Percentiles rank a stretch among this genome's conserved stretches.
phyloP scores from a whole-genome alignment of 2,113 vertebrate species.

The Notiomystis cincta region DNA sequence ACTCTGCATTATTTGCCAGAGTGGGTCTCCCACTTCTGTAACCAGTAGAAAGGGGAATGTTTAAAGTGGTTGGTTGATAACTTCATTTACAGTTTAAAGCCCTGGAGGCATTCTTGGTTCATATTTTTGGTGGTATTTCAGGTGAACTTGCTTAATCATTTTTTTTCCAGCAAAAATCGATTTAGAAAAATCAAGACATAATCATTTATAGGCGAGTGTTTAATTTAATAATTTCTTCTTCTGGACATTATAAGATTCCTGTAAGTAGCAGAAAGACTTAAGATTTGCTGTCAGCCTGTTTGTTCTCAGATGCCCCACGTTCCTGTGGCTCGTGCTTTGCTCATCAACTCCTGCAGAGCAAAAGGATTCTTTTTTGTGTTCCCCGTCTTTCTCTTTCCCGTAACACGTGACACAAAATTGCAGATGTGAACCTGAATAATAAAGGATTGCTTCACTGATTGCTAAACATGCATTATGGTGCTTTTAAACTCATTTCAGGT shows the following conservation, averaged over 20 bases:
- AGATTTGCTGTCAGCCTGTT: neutral
- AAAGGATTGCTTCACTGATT: conserved; percentile 59
- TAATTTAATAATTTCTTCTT: neutral
- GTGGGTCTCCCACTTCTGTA: neutral
- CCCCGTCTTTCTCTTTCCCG: neutral
- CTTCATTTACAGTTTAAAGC: neutral
- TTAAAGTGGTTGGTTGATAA: neutral
- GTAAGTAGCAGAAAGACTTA: neutral
- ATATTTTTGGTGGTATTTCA: neutral
- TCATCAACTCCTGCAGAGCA: conserved; percentile 7
- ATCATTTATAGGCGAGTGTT: neutral
- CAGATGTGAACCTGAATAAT: conserved; percentile 54
- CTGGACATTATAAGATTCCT: neutral
- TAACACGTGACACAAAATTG: conserved; percentile 33
- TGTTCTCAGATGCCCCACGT: neutral
- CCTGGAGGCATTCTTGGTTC: neutral
- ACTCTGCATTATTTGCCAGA: neutral
- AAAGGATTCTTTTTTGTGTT: neutral
- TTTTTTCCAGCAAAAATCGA: neutral
- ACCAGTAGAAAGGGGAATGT: neutral
- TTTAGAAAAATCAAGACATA: neutral
- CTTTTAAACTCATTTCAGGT: conserved; percentile 70
- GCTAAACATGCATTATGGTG: conserved; percentile 62
- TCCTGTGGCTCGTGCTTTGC: neutral
- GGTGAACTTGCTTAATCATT: neutral